Conservation (phyloP, 2,888 invertebrate species). For the Aphidoletes aphidimyza region DNA sequence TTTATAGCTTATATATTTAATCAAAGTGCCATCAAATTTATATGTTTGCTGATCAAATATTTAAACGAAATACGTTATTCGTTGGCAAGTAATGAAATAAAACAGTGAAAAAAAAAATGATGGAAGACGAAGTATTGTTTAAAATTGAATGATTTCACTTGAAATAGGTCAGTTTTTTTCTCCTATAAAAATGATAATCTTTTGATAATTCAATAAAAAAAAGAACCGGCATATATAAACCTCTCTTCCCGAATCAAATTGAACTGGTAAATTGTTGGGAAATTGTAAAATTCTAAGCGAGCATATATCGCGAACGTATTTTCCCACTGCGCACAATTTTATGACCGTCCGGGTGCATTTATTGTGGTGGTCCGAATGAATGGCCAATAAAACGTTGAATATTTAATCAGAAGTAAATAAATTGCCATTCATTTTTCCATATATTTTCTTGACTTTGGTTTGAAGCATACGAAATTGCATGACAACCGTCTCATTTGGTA, state of each 20-base stretch:
- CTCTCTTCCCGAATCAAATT: background rate
- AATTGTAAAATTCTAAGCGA: too few species aligned
- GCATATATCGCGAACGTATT: background rate
- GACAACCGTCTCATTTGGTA: background rate
- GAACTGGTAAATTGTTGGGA: background rate
- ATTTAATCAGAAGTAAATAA: slow-evolving; percentile 20
- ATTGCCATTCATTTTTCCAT: slow-evolving; percentile 36
- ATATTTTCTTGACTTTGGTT: background rate
- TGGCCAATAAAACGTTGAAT: slow-evolving; percentile 48
- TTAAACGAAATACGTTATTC: background rate
- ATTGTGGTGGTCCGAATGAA: background rate
- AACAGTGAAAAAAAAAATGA: background rate
- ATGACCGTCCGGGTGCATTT: background rate
- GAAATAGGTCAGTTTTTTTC: too few species aligned
- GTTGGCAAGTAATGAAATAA: slow-evolving; percentile 15
- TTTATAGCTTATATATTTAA: background rate
- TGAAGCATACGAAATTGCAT: background rate
- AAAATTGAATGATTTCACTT: background rate
- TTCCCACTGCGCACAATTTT: slow-evolving; percentile 21
- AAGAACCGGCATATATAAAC: background rate
- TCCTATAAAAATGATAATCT: too few species aligned
- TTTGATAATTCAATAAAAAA: background rate
- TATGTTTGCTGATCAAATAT: slow-evolving; percentile 3
- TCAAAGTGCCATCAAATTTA: background rate
- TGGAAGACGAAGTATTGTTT: background rate